Conservation (phyloP, 30 jellyfish, hydroid and myxozoan species). For the Aurelia aurita complex sp. Pacific region DNA sequence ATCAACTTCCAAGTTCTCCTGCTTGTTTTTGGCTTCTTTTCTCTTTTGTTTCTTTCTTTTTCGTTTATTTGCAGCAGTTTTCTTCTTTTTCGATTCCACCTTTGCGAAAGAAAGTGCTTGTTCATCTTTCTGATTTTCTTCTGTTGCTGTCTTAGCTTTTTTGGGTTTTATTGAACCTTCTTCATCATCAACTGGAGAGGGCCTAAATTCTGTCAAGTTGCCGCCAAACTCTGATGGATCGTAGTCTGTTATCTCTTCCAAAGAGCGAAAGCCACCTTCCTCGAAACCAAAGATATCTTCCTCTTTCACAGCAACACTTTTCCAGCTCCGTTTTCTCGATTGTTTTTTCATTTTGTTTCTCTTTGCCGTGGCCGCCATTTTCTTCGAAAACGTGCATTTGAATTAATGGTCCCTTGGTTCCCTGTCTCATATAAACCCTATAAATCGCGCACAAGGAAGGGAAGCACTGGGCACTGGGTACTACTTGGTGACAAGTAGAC, state of each 20-base stretch:
- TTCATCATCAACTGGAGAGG: background rate
- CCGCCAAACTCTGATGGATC: background rate
- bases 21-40: background rate
- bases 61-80: background rate
- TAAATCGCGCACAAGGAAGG: too few relatives aligned
- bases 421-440: too few relatives aligned
- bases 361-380: background rate
- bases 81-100: background rate
- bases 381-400: background rate
- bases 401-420: too few relatives aligned
- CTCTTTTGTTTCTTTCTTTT: conserved; percentile 9
- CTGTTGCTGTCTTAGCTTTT: too few relatives aligned
- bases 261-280: conserved; percentile 69
- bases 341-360: background rate
- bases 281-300: conserved; percentile 22
- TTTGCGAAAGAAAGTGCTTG: too few relatives aligned
- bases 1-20: background rate
- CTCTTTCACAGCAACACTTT: conserved; percentile 28
- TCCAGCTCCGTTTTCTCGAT: conserved; percentile 63
- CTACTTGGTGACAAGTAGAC: too few relatives aligned
- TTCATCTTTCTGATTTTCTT: too few relatives aligned
- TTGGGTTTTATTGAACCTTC: too few relatives aligned
- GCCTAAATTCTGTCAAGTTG: conserved; percentile 2
- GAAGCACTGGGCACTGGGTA: too few relatives aligned
- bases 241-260: conserved; percentile 84